These are phyloP conservation scores for Odontothrips loti DNA, from an alignment of 2,888 invertebrate genomes.

Conservation along the genomic window DNA sequence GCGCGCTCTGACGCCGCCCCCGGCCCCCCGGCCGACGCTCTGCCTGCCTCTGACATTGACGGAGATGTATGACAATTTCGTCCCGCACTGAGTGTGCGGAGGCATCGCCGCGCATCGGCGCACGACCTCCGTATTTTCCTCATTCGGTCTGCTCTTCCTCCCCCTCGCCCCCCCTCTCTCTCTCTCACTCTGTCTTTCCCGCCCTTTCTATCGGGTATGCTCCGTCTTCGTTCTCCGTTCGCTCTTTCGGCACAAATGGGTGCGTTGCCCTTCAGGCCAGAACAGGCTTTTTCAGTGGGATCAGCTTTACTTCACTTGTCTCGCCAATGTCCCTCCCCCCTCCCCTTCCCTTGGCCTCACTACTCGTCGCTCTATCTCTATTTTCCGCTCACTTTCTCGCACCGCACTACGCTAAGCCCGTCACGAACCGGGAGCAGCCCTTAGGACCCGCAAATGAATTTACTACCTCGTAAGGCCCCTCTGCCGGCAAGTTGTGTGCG, in stretches of 20 bases:
- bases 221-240: background rate
- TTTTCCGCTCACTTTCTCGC: background rate
- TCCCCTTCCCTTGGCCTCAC: background rate
- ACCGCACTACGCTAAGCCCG: background rate
- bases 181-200: no score
- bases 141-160: no score
- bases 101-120: no score
- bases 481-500: background rate
- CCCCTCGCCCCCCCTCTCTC: no score
- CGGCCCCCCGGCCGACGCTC: background rate
- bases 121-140: background rate
- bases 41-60: constrained; percentile 4
- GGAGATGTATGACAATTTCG: constrained; percentile 13
- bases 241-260: background rate
- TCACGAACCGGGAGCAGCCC: background rate
- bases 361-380: no score
- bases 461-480: background rate
- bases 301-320: no score
- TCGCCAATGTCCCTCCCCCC: background rate
- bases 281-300: background rate
- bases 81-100: no score
- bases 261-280: background rate
- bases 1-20: background rate
- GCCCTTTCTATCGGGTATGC: background rate
- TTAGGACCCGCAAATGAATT: background rate